Evolutionary conservation across 1,140 invertebrate species (phyloP), one percentile per base, ranked within the genome.

Genomic region (Eulimnadia texana): DNA sequence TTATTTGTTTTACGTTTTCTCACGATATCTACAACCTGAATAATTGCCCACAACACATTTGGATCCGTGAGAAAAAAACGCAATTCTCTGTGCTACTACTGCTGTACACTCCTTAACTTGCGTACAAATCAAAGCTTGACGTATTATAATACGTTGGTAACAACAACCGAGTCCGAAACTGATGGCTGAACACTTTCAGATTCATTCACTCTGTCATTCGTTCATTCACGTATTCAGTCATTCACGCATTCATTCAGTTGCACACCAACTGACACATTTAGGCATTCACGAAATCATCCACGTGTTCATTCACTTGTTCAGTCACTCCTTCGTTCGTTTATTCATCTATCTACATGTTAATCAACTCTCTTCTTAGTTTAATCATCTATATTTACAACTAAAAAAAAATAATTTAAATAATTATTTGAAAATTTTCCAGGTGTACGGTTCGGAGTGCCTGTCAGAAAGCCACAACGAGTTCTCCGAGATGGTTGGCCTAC

Each of bases 401-500:
- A 50, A 25, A 56, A 57, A 33, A 29, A 29, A 20, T 57, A 47
- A 33, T 54, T 52, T 61, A 58, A 55, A 50, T 62, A 64, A 63
- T 56, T 68, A 65, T 64, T 64, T 60, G 63, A 49, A 72, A 74
- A 22, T n/a, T n/a, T n/a, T n/a, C n/a, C 68, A 84, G 88, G 56
- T 94, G 91, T 71, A 93, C 90, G 0, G 80, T 93, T 1, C 81
- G 89, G 66, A 83, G 80, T 64, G 86, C 87, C 50, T 94, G 91
- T 72, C 88, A 92, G 69, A 90, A 93, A 73, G 90, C 91, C 50
- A 89, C 85, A 58, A 80, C 84, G 51, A 90, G 88, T 67, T 86
- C 89, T 58, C 89, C 92, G 1, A 78, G 92, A 25, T 98, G 93
- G 93, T 74, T 97, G 22, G 91, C 91, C 0, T 78, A 94, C 64